Evolutionary conservation across 2,113 vertebrate species (phyloP), one percentile per base, ranked within the genome.

Genomic region (Hemibagrus wyckioides): DNA sequence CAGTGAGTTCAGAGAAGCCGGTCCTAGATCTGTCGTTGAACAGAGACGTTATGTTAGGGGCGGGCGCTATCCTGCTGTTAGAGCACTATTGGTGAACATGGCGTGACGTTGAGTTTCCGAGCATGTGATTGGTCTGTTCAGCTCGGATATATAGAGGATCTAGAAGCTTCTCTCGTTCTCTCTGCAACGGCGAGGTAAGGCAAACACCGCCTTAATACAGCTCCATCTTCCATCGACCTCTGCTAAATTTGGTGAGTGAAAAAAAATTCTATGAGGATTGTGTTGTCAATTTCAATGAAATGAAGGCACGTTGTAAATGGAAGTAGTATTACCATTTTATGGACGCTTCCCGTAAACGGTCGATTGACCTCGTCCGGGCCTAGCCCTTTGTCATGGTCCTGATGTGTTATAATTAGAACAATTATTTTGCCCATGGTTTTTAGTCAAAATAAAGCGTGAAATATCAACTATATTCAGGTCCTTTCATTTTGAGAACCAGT

Each of bases 41-140:
- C 28, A 59, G 65, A n/a, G n/a, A n/a, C n/a, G n/a, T n/a, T n/a
- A n/a, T n/a, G n/a, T n/a, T n/a, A n/a, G n/a, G n/a, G n/a, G n/a
- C n/a, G n/a, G n/a, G n/a, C n/a, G n/a, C n/a, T n/a, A n/a, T n/a
- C n/a, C n/a, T n/a, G n/a, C n/a, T n/a, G n/a, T n/a, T 15, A 30
- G 44, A 57, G 1, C 36, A 1, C 1, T 28, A 94, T 94, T 94
- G 94, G 94, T 90, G 17, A 6, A n/a, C 30, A 19, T 9, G 17
- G 4, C 1, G 25, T 48, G 57, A 48, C n/a, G 54, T 54, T 50
- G 21, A 44, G 36, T 63, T 28, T 33, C 63, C 52, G 81, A 48
- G 56, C 30, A 59, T 88, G 23, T 92, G 92, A 95, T 95, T 95
- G 94, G 95, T 61, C 91, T 56, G 25, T 1, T 44, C 69, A 48